Base-by-base conservation (phyloP, 2,888 invertebrate genomes). In the Daptonema setosum region DNA sequence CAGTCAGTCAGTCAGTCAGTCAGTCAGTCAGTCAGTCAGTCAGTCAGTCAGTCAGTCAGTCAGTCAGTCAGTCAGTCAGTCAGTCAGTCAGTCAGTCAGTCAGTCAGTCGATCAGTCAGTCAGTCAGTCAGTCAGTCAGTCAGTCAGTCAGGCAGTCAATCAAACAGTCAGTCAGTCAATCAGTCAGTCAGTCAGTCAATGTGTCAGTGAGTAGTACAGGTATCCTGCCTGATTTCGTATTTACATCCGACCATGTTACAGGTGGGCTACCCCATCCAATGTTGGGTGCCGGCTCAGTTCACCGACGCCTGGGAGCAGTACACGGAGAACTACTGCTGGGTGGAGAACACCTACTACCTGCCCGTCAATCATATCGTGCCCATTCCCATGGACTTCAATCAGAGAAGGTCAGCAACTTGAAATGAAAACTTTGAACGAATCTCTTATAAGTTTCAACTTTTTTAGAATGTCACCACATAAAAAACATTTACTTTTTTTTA, bases 291-390 rank as follows among this genome's bases (percentile, higher is more conserved):
- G 3, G 74, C 74, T 1, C 73, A 75, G 63, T 76, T 75, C 66
- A 72, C 74, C 54, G 73, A 74, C 61, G 69, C 69, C 47, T 69
- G 69, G 69, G 75, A 75, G 63, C 74, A 75, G 62, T 76, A 75
- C 67, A 74, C 75, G 57, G 74, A 74, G 65, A 73, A 73, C 64
- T 73, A 74, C 55, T 76, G 76, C 64, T 76, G 76, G 76, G 74
- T 75, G 52, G 73, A 73, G 59, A 74, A 74, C 65, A 76, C 75
- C 41, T 76, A 75, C 65, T 75, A 72, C 64, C 67, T 76, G 29
- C 73, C 74, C 47, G 67, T 76, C 56, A 70, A 73, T 2, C 53
- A 53, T 3, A 2, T 2, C 2, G 8, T 30, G 2, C 35, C 53
- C 35, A 53, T 53, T 17, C 53, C 53, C 14, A 53, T 53, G 17